Base-by-base conservation (phyloP, 2,888 invertebrate genomes). In the Leucozona laternaria region DNA sequence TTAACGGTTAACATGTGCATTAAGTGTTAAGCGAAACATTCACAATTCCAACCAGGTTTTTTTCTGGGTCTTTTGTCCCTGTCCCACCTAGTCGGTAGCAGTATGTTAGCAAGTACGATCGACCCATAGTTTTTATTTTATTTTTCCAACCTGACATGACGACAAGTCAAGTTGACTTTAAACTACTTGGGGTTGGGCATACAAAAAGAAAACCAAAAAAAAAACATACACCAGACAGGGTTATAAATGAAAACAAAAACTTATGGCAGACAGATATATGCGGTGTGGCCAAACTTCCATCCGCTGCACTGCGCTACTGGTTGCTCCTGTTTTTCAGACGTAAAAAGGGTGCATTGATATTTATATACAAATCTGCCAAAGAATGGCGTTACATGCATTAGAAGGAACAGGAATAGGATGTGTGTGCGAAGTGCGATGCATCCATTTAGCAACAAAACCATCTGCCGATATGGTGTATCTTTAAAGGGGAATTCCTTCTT, bases 161-260 rank as follows among this genome's bases (percentile, higher is more conserved):
- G 79, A 79, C 71, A 77, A 77, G 71, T 85, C 80, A 77, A 85
- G 76, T 85, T 80, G 84, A 85, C 80, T 76, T 80, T 77, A 68
- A 80, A 76, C 72, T 57, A 53, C 76, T 77, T 45, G 50, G 50
- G 50, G 64, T 53, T 40, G 60, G 45, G 17, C 40, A 31, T 28
- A 48, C 31, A 62, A n/a, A 11, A 15, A 58, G 50, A 50, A 40
- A 55, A 55, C 28, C 58, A 37, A 11, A 50, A 84, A 43, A 76
- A 85, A n/a, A 70, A 70, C 28, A 48, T 4, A 37, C 17, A 5
- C 48, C 73, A 85, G 71, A 77, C 84, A 53, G 80, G 62, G 57
- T 71, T 50, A 68, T 71, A 62, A 85, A 77, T 68, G 62, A 73
- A 77, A 80, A 76, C 64, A 84, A 11, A 64, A 62, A 58, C 72